Conservation (phyloP, 2,113 vertebrate genomes). For the Dicerorhinus sumatrensis region DNA sequence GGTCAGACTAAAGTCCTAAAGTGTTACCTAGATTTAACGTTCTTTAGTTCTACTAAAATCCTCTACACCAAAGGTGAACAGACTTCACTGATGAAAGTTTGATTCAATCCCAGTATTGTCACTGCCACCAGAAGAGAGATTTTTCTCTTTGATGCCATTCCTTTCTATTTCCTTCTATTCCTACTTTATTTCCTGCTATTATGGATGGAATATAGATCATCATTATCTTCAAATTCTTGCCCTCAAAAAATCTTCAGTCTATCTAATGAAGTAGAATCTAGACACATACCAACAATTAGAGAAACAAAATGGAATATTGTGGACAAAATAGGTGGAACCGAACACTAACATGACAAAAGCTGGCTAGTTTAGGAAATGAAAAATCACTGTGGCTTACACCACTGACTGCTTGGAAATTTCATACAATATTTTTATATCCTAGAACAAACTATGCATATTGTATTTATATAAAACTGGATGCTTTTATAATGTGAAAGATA, state of each 20-base stretch:
- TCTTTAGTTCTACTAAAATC: neutral
- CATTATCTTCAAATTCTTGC: neutral
- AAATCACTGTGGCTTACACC: neutral
- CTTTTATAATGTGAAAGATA: neutral
- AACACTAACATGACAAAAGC: neutral
- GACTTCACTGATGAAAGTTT: neutral
- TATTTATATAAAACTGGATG: neutral
- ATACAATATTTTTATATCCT: neutral
- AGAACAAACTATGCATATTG: neutral
- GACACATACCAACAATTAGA: neutral
- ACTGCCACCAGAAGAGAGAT: neutral
- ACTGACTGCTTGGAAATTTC: neutral
- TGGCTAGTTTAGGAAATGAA: neutral
- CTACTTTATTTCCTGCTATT: neutral
- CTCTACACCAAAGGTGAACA: neutral
- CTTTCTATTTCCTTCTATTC: neutral
- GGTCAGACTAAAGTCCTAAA: neutral
- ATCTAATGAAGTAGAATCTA: neutral
- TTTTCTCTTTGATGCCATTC: neutral
- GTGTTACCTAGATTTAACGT: neutral
- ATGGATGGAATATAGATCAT: neutral
- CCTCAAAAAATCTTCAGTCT: neutral
- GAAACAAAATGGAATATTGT: neutral
- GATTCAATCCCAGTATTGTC: neutral
- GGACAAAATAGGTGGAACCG: neutral